Conservation (phyloP, 2,113 vertebrate genomes). For the Istiophorus platypterus region DNA sequence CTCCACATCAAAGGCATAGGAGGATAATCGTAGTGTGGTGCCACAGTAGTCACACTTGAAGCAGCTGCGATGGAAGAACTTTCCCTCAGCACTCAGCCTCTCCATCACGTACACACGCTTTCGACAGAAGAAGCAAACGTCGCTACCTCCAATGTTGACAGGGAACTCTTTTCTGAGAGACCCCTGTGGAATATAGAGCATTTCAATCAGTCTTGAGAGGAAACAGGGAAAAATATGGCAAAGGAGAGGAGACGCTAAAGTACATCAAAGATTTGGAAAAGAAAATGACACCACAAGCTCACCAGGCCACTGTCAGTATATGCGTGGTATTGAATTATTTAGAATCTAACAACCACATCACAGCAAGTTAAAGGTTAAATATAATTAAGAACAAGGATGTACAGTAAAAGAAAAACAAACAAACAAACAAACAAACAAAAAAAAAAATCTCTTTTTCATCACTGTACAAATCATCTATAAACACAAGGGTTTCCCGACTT, state of each 20-base stretch:
- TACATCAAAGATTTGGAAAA: background rate
- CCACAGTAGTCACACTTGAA: constrained; percentile 97
- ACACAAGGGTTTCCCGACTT: constrained; percentile 8
- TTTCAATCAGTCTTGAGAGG: background rate
- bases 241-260: background rate
- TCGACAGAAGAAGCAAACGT: constrained; percentile 96
- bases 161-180: constrained; percentile 97
- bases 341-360: constrained; percentile 18
- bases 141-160: constrained; percentile 95
- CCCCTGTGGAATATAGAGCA: constrained; percentile 80
- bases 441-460: too few species aligned
- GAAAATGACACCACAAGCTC: background rate
- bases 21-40: constrained; percentile 93
- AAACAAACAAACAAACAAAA: too few species aligned
- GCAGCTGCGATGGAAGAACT: constrained; percentile 99
- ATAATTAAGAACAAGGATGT: constrained; percentile 6
- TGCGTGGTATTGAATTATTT: fast-evolving
- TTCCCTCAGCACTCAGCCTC: constrained; percentile 95
- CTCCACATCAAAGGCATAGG: constrained; percentile 94
- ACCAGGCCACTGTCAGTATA: background rate
- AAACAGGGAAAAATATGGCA: background rate
- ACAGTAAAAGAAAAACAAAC: background rate
- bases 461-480: background rate
- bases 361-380: constrained; percentile 19
- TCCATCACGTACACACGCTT: constrained; percentile 99